Percentiles rank a stretch among this genome's conserved stretches.
These are phyloP conservation scores for Pantherophis alleghaniensis DNA, from an alignment of 2,797 vertebrate genomes.

Conservation along the genomic window DNA sequence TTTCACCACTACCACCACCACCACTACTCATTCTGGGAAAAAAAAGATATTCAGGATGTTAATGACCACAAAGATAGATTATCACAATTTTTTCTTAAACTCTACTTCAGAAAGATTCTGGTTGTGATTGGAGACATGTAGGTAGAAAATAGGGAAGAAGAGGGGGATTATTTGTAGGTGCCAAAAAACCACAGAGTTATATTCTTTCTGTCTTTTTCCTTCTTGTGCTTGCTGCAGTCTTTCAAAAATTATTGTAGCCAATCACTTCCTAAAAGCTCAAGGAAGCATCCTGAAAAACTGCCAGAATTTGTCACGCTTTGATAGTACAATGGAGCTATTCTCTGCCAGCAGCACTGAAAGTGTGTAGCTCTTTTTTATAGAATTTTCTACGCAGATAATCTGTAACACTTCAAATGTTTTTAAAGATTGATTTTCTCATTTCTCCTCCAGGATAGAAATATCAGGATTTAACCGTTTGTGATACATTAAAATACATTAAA, in stretches of 20 bases:
- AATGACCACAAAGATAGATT: background rate
- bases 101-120: background rate
- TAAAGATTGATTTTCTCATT: conserved; percentile 33
- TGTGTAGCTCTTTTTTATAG: conserved; percentile 27
- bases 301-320: conserved; percentile 11
- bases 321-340: conserved; percentile 19
- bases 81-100: background rate
- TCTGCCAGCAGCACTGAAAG: conserved; percentile 26
- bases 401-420: conserved; percentile 28
- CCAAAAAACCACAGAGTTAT: background rate
- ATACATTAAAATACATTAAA: conserved; percentile 33
- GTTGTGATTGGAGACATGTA: conserved; percentile 13
- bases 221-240: conserved; percentile 19
- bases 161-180: background rate
- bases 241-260: conserved; percentile 20
- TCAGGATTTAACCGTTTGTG: conserved; percentile 28
- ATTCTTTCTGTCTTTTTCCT: conserved; percentile 28
- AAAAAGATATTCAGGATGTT: background rate
- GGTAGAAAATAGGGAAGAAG: background rate
- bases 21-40: background rate
- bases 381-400: conserved; percentile 31
- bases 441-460: conserved; percentile 50
- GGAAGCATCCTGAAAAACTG: conserved; percentile 5
- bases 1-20: background rate
- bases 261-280: background rate